Conservation (phyloP, 2,113 vertebrate species). For the Ammodytes dubius region DNA sequence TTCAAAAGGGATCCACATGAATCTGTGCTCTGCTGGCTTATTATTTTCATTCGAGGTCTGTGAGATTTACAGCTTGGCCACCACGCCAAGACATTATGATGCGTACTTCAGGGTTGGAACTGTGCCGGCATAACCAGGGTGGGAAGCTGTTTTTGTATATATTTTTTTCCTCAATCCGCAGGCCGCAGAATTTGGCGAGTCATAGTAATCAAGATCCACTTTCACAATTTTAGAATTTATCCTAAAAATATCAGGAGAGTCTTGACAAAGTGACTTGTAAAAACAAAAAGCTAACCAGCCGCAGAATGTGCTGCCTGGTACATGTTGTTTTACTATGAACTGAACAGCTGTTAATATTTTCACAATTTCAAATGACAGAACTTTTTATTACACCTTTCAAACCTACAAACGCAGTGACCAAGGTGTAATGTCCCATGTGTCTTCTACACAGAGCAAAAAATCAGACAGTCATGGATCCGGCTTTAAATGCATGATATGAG, state of each 20-base stretch:
- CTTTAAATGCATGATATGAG: not conserved
- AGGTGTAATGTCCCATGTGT: not conserved
- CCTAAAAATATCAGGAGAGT: slow-evolving; percentile 23
- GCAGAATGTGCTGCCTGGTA: not conserved
- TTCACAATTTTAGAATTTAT: slow-evolving; percentile 28
- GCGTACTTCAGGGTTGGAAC: slow-evolving; percentile 29
- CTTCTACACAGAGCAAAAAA: slow-evolving; percentile 5
- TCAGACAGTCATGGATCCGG: not conserved
- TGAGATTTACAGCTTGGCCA: slow-evolving; percentile 23
- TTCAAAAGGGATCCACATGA: not conserved
- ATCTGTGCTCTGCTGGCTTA: not conserved
- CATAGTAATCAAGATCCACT: slow-evolving; percentile 20
- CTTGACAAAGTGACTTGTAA: not conserved
- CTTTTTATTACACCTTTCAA: not conserved
- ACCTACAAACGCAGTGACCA: not conserved
- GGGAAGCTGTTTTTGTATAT: slow-evolving; percentile 40
- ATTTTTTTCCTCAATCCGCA: slow-evolving; percentile 7
- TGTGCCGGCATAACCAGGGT: slow-evolving; percentile 19
- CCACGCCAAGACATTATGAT: slow-evolving; percentile 29
- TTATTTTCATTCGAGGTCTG: slow-evolving; percentile 15
- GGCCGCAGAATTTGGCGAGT: slow-evolving; percentile 16
- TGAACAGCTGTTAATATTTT: not conserved
- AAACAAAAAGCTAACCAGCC: not conserved
- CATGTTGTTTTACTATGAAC: not conserved
- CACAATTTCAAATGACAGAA: not conserved